Percentiles rank a stretch among this genome's conserved stretches.
Conservation (phyloP, 2,888 invertebrate genomes). For the Mythimna pallens region DNA sequence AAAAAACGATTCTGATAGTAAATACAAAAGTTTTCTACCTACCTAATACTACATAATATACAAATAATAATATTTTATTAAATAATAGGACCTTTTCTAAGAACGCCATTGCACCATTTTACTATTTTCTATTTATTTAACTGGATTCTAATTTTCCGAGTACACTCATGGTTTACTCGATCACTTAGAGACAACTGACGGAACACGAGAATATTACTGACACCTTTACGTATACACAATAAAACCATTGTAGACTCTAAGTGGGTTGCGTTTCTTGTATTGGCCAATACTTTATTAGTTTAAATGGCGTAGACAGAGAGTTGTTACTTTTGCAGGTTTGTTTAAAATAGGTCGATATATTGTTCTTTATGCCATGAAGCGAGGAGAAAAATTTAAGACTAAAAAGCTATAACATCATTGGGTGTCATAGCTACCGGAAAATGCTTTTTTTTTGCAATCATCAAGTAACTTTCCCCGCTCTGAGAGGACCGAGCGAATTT, state of each 20-base stretch:
- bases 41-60: background rate
- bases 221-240: constrained; percentile 53
- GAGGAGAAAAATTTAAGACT: too few species aligned
- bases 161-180: constrained; percentile 38
- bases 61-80: background rate
- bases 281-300: constrained; percentile 43
- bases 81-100: background rate
- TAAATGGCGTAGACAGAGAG: background rate
- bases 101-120: constrained; percentile 44
- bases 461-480: too few species aligned
- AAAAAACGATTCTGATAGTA: too few species aligned
- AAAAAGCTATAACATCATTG: too few species aligned
- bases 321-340: background rate
- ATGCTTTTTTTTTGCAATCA: too few species aligned
- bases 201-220: constrained; percentile 27
- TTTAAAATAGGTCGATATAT: background rate
- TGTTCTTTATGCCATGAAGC: too few species aligned
- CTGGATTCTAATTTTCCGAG: constrained; percentile 25
- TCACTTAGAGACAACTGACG: constrained; percentile 49
- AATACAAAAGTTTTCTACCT: too few species aligned
- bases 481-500: too few species aligned
- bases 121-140: constrained; percentile 24
- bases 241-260: constrained; percentile 49
- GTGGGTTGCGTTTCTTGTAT: constrained; percentile 26
- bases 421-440: too few species aligned